phyloP scores from a whole-genome alignment of 2,113 vertebrate genomes.

The Oryzias javanicus region DNA sequence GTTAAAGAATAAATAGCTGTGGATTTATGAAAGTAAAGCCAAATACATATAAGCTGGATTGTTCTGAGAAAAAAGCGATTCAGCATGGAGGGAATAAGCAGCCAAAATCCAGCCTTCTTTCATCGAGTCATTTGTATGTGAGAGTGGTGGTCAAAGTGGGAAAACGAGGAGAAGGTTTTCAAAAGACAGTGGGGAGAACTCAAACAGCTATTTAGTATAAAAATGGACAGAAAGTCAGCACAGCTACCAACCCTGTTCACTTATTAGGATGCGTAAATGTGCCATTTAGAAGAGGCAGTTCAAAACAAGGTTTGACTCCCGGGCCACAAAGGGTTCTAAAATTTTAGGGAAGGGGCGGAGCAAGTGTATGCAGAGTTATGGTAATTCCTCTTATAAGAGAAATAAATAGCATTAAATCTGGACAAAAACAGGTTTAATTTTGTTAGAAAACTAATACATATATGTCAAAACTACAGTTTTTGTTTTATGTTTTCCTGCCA shows the following conservation, averaged over 20 bases:
- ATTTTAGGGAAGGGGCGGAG: no score
- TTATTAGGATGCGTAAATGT: not conserved
- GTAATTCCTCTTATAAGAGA: no score
- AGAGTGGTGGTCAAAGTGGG: conserved; percentile 35
- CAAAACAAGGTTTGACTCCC: no score
- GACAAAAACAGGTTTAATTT: no score
- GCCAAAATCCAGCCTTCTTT: conserved; percentile 49
- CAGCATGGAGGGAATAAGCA: conserved; percentile 62
- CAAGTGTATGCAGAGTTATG: no score
- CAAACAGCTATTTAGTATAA: not conserved
- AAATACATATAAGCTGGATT: conserved; percentile 62
- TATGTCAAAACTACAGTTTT: no score
- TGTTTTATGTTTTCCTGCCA: no score
- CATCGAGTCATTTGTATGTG: conserved; percentile 58
- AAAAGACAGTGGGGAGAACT: conserved; percentile 20
- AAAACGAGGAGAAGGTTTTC: conserved; percentile 29
- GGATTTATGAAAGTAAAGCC: conserved; percentile 35
- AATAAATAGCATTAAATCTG: no score
- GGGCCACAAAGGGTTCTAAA: no score
- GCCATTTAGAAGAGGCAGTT: not conserved
- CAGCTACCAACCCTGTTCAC: no score
- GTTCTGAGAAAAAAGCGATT: conserved; percentile 52
- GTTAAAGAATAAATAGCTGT: conserved; percentile 16
- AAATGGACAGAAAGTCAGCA: conserved; percentile 3
- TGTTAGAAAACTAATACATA: no score